Base-by-base conservation (phyloP, 2,888 invertebrate species). In the Sesia bembeciformis region DNA sequence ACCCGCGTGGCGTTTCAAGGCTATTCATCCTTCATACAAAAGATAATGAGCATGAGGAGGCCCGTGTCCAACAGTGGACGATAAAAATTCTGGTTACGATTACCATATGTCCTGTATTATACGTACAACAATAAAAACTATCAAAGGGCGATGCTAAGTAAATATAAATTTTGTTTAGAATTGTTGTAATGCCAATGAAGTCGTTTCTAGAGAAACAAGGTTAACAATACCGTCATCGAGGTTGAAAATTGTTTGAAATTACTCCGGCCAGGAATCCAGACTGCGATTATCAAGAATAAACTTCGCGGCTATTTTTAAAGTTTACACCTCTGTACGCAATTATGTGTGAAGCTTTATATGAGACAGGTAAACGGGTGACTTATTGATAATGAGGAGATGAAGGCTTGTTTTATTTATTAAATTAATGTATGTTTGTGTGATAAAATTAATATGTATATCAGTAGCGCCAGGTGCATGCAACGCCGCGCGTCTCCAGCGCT, bases 201-300 rank as follows among this genome's bases (percentile, higher is more conserved):
- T 70, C 80, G 77, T 80, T 81, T 78, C 75, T 71, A 67, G 69
- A 65, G 61, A 56, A 68, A 70, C 87, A 82, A 87, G 88, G 88
- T 83, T 82, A 81, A 80, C 79, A 81, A 78, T 80, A 80, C 70
- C 84, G 87, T 84, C 86, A 86, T 81, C 82, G 84, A 85, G 84
- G 84, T 23, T 50, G 39, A 39, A 39, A 50, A 50, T 81, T 81
- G 84, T 50, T 50, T 7, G 39, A 50, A 39, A 50, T 81, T 81
- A 81, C 77, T 72, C 68, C 65, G 70, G 62, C 67, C 64, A 66
- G 69, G 69, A 76, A 76, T 81, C 72, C 71, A 72, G 73, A 74
- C 72, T 61, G 59, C 66, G 64, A 61, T 64, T 59, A 62, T 67
- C 76, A 64, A 64, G 70, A 83, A 81, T 81, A 83, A 23, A 67